Conservation (phyloP, 2,113 vertebrate species). For the Halcyon malimbica region DNA sequence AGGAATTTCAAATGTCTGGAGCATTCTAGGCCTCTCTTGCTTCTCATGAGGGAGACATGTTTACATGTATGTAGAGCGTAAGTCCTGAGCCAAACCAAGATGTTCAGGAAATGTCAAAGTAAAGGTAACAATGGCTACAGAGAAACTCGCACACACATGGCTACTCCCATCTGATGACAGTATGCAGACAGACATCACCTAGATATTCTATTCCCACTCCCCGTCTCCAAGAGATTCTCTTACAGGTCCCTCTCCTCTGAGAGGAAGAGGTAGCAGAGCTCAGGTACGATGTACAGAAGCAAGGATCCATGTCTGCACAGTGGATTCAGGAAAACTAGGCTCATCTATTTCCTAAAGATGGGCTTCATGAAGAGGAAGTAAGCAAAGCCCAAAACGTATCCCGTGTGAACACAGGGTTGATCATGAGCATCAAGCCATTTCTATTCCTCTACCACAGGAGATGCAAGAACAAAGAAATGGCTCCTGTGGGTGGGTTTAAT, state of each 20-base stretch:
- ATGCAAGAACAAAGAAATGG: conserved; percentile 7
- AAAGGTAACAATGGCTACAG: neutral
- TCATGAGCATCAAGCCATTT: neutral
- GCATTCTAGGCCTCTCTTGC: neutral
- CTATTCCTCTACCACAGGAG: neutral
- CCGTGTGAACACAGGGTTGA: neutral
- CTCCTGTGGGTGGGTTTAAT: conserved; percentile 7
- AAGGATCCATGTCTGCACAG: neutral
- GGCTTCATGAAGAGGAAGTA: neutral
- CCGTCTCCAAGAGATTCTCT: neutral
- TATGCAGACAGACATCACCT: neutral
- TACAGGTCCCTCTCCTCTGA: neutral
- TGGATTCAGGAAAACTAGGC: neutral
- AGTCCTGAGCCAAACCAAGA: neutral
- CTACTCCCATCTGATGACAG: neutral
- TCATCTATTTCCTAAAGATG: neutral
- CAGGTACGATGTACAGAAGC: neutral
- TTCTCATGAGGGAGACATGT: neutral
- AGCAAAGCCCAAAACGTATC: neutral
- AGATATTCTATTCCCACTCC: neutral
- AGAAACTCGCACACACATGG: neutral
- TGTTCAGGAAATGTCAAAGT: neutral
- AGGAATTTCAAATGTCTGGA: neutral
- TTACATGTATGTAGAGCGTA: neutral
- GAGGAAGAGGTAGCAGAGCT: neutral